These are phyloP conservation scores for Archivesica marissinica DNA, from an alignment of 1,140 invertebrate genomes.

Conservation along the genomic window DNA sequence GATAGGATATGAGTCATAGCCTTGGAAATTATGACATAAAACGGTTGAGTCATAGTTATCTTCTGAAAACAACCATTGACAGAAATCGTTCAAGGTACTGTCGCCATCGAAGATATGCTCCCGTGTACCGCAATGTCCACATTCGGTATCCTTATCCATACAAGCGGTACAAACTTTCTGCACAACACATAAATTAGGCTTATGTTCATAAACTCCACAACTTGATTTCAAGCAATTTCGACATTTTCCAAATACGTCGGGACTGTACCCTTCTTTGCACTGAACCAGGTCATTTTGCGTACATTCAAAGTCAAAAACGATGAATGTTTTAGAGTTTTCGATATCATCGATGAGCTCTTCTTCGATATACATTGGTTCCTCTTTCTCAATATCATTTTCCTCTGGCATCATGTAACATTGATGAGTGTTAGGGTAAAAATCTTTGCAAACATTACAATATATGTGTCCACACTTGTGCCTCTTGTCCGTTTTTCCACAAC, in stretches of 20 bases:
- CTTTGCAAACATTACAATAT: constrained; percentile 19
- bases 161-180: constrained; percentile 22
- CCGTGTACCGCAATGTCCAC: background rate
- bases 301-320: constrained; percentile 28
- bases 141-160: background rate
- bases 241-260: constrained; percentile 14
- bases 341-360: background rate
- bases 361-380: no score
- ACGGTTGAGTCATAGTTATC: constrained; percentile 16
- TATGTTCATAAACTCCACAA: constrained; percentile 2
- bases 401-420: constrained; percentile 33
- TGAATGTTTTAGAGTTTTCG: background rate
- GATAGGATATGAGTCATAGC: constrained; percentile 56
- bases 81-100: constrained; percentile 44
- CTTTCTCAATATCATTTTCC: background rate
- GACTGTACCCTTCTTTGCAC: background rate
- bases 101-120: constrained; percentile 41
- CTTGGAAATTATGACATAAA: constrained; percentile 34
- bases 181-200: constrained; percentile 1
- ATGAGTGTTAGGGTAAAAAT: background rate
- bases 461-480: background rate
- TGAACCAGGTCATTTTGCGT: constrained; percentile 19
- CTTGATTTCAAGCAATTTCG: background rate
- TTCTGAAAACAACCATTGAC: constrained; percentile 37
- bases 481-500: background rate